These are phyloP conservation scores for Aporophyla lueneburgensis DNA, from an alignment of 2,888 invertebrate genomes.

Conservation along the genomic window DNA sequence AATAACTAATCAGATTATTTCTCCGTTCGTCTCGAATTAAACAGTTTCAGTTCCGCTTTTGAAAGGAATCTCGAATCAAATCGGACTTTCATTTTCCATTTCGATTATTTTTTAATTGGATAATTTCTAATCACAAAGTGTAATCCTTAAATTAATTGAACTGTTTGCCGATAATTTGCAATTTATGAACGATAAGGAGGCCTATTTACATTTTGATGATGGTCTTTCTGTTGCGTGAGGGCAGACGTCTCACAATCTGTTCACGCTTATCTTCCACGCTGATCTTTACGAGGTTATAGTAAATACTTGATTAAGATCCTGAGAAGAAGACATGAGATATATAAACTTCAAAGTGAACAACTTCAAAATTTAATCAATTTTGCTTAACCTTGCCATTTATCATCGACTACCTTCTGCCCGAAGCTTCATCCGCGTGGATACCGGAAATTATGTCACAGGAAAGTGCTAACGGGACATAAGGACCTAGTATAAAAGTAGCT, in stretches of 20 bases:
- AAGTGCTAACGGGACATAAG: too few species aligned
- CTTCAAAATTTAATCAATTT: slow-evolving; percentile 15
- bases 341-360: too few species aligned
- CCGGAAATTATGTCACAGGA: too few species aligned
- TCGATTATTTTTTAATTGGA: slow-evolving; percentile 34
- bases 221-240: background rate
- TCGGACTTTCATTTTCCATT: slow-evolving; percentile 21
- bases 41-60: slow-evolving; percentile 19
- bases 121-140: slow-evolving; percentile 11
- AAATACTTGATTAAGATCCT: background rate
- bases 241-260: background rate
- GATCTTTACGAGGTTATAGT: background rate
- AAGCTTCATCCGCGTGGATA: too few species aligned
- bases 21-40: slow-evolving; percentile 16
- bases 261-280: slow-evolving; percentile 5
- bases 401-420: background rate
- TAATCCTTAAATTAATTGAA: background rate
- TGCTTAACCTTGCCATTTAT: background rate
- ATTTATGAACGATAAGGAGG: background rate
- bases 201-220: slow-evolving; percentile 2
- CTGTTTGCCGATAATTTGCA: background rate
- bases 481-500: too few species aligned
- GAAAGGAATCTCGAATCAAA: slow-evolving; percentile 31
- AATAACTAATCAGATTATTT: slow-evolving; percentile 40
- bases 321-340: too few species aligned